Conservation (phyloP, 2,797 vertebrate genomes). For the Coluber constrictor region DNA sequence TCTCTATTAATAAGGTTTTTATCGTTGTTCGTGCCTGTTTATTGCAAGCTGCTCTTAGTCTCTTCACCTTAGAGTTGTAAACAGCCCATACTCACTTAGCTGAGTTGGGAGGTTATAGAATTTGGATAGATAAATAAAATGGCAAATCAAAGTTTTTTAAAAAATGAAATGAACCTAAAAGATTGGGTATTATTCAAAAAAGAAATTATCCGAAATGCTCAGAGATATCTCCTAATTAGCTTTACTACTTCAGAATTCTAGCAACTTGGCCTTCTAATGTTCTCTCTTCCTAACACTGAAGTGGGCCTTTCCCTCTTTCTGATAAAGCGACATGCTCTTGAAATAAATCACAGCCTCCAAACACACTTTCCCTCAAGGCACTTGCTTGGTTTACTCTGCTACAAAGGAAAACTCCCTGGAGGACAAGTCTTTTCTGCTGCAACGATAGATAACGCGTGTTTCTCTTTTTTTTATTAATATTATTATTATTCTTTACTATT, state of each 20-base stretch:
- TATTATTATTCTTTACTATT: neutral
- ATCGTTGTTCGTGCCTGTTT: neutral
- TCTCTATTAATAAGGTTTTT: neutral
- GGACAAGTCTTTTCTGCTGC: neutral
- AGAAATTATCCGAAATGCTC: neutral
- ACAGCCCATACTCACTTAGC: neutral
- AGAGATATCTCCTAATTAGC: neutral
- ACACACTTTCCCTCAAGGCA: neutral
- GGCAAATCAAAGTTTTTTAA: neutral
- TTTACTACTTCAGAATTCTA: neutral
- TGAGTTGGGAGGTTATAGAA: neutral
- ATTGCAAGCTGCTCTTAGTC: neutral
- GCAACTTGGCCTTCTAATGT: neutral
- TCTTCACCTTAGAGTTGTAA: neutral
- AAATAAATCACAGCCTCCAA: conserved; percentile 12
- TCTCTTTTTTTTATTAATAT: neutral
- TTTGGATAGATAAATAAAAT: neutral
- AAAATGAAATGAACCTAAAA: neutral
- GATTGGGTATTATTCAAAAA: neutral
- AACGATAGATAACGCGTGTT: neutral
- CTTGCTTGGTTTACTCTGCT: neutral
- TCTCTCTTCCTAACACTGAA: neutral
- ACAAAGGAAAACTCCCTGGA: neutral
- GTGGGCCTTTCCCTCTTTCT: neutral
- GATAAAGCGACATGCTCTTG: neutral